Evolutionary conservation across 2,888 invertebrate genomes (phyloP).

Genomic region (Yponomeuta cagnagella): DNA sequence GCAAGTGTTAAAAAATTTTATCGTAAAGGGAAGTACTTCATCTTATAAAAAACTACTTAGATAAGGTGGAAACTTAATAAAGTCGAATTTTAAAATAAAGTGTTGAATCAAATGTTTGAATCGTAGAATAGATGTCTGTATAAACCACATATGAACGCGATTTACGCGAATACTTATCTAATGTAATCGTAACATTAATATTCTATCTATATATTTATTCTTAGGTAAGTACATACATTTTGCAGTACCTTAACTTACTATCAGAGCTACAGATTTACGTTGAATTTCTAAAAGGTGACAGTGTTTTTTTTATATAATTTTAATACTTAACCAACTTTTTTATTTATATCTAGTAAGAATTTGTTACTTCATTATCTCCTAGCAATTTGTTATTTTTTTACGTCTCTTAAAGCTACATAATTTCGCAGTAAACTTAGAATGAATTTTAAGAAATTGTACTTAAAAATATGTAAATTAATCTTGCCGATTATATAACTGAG

Average conservation of each 20-base stretch:
- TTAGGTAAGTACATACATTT: background rate
- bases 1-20: background rate
- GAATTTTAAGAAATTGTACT: conserved; percentile 15
- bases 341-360: background rate
- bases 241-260: background rate
- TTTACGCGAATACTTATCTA: background rate
- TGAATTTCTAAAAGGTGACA: conserved; percentile 5
- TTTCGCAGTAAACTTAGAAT: conserved; percentile 3
- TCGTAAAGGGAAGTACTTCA: background rate
- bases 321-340: conserved; percentile 5
- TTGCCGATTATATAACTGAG: conserved; percentile 19
- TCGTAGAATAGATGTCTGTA: conserved; percentile 3
- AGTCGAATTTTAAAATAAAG: conserved; percentile 9
- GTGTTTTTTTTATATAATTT: conserved; percentile 11
- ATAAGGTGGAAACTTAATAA: background rate
- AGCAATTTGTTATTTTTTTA: background rate
- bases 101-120: background rate
- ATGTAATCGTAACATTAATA: background rate
- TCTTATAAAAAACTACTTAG: background rate
- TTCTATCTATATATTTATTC: background rate
- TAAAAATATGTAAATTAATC: conserved; percentile 14
- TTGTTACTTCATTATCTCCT: background rate
- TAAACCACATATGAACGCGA: background rate
- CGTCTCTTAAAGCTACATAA: background rate
- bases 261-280: background rate